Evolutionary conservation across 2,888 invertebrate species (phyloP).

Genomic region (Aphidoletes aphidimyza): DNA sequence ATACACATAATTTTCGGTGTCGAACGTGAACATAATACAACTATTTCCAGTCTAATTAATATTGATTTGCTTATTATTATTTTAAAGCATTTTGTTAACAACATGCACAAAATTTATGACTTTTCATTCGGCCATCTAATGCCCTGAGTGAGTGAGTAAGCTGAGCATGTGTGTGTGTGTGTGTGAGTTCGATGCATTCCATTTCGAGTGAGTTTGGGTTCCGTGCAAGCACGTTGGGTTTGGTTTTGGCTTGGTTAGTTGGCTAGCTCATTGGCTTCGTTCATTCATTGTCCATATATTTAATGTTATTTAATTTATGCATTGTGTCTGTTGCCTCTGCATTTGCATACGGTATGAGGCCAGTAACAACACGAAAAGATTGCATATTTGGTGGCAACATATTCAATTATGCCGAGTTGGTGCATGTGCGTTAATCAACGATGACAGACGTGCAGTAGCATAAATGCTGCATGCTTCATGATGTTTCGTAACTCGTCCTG

Average conservation of each 20-base stretch:
- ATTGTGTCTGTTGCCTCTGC: conserved; percentile 1
- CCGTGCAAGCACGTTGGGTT: no score
- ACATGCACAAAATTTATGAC: conserved; percentile 15
- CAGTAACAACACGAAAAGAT: background rate
- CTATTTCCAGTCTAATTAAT: conserved; percentile 20
- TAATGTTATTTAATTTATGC: conserved; percentile 33
- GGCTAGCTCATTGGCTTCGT: no score
- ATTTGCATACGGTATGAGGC: background rate
- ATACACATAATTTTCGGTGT: background rate
- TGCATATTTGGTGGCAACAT: background rate
- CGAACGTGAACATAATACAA: background rate
- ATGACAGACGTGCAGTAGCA: conserved; percentile 51
- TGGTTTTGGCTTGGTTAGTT: no score
- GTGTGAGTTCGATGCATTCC: background rate
- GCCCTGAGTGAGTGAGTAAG: background rate
- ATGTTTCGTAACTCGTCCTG: conserved; percentile 32
- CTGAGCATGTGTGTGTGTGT: no score
- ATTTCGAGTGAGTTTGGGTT: background rate
- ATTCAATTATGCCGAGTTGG: conserved; percentile 16
- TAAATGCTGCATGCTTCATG: conserved; percentile 36
- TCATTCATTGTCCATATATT: conserved; percentile 14
- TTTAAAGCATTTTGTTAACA: conserved; percentile 51
- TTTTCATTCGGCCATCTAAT: conserved; percentile 45
- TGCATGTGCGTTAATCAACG: conserved; percentile 45
- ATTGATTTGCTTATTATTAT: conserved; percentile 51